These are phyloP conservation scores for Megalopta genalis DNA, from an alignment of 1,140 invertebrate genomes.

Conservation along the genomic window DNA sequence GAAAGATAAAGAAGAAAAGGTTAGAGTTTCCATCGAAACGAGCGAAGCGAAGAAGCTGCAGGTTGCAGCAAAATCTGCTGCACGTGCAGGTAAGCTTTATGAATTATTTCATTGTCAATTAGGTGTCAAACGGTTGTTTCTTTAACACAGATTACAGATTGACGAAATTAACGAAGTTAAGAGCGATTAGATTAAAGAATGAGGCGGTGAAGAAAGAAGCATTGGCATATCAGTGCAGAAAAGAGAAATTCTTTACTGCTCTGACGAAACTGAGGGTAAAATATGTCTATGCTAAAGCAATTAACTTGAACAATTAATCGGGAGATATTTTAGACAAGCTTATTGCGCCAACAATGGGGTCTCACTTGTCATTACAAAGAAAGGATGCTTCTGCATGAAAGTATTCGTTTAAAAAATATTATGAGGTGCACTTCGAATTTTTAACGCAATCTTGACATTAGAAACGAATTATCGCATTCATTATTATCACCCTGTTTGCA, in stretches of 20 bases:
- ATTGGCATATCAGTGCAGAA: neutral
- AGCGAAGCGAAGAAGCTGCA: neutral
- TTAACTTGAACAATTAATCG: neutral
- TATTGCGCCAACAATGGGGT: constrained; percentile 6
- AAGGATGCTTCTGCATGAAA: neutral
- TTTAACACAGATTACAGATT: constrained; percentile 4
- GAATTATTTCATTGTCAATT: neutral
- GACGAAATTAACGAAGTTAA: constrained; percentile 20
- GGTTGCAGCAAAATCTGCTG: too few relatives aligned
- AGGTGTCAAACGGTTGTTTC: neutral
- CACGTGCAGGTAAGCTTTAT: neutral
- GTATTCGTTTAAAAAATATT: neutral
- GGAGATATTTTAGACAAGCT: neutral
- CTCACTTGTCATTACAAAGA: constrained; percentile 14
- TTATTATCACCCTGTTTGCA: neutral
- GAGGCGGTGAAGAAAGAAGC: neutral
- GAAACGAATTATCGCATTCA: neutral
- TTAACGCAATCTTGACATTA: neutral
- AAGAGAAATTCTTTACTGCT: neutral
- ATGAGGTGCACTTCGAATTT: neutral
- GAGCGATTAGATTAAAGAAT: neutral
- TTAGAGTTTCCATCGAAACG: neutral
- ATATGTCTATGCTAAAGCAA: neutral
- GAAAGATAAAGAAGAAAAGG: neutral
- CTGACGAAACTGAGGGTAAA: constrained; percentile 15